These are phyloP conservation scores for Hemichromis elongatus DNA, from an alignment of 2,113 vertebrate species.

Conservation along the genomic window DNA sequence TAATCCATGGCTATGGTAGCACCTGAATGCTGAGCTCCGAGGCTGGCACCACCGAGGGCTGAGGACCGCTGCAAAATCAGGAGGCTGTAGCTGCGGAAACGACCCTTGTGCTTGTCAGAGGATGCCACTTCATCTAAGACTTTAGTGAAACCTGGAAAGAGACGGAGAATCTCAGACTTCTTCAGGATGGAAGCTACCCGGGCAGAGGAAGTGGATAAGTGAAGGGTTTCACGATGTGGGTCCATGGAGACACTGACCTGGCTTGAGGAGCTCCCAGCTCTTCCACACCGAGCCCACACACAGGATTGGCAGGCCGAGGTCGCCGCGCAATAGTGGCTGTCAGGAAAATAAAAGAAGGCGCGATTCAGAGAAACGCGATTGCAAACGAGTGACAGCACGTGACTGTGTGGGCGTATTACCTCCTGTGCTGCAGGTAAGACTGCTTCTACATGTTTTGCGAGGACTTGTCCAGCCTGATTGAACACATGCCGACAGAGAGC, in stretches of 20 bases:
- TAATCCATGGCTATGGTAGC: constrained; percentile 74
- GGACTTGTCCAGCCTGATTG: constrained; percentile 76
- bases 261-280: constrained; percentile 85
- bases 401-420: constrained; percentile 56
- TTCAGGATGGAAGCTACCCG: not conserved
- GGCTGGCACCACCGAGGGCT: constrained; percentile 80
- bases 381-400: not conserved
- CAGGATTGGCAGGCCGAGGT: constrained; percentile 83
- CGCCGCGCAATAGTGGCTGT: constrained; percentile 76
- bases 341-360: not conserved
- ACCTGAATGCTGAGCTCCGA: constrained; percentile 76
- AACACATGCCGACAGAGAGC: constrained; percentile 79
- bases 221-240: not conserved
- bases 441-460: constrained; percentile 84
- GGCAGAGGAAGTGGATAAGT: not conserved
- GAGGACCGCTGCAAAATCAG: constrained; percentile 79
- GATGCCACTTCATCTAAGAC: constrained; percentile 66
- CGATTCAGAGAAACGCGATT: not conserved
- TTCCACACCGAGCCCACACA: constrained; percentile 95
- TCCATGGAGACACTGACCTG: constrained; percentile 66
- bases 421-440: constrained; percentile 80
- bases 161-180: not conserved
- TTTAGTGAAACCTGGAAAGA: constrained; percentile 75
- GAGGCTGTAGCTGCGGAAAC: constrained; percentile 82
- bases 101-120: constrained; percentile 5